Evolutionary conservation across 2,888 invertebrate genomes (phyloP).

Genomic region (Ectemnius lituratus): DNA sequence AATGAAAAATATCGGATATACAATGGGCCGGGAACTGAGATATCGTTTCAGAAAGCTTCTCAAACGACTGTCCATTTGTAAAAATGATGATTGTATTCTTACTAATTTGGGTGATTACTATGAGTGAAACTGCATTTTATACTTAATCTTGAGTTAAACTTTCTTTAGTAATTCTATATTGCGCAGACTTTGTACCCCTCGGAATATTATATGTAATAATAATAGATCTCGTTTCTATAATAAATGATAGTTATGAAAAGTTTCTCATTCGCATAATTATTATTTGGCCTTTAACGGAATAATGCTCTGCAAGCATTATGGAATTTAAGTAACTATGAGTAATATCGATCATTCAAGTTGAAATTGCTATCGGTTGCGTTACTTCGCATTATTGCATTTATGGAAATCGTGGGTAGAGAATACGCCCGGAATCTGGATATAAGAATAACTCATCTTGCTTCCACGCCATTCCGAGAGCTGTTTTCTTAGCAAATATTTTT

Average conservation of each 20-base stretch:
- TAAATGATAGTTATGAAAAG: background rate
- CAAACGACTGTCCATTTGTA: conserved; percentile 63
- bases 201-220: no score
- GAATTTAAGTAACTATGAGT: conserved; percentile 8
- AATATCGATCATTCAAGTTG: conserved; percentile 38
- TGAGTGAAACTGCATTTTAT: conserved; percentile 3
- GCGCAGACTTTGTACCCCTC: no score
- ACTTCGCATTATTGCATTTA: conserved; percentile 70
- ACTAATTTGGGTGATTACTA: conserved; percentile 27
- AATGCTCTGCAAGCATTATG: no score
- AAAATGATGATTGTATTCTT: conserved; percentile 45
- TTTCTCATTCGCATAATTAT: background rate
- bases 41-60: conserved; percentile 63
- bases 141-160: no score
- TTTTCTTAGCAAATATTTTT: conserved; percentile 76
- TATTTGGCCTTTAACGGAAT: conserved; percentile 9
- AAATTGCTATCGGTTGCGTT: conserved; percentile 45
- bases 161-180: background rate
- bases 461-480: conserved; percentile 54
- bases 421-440: conserved; percentile 64
- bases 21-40: conserved; percentile 59
- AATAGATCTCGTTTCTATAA: no score
- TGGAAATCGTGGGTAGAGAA: conserved; percentile 61
- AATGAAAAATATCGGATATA: conserved; percentile 81
- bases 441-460: conserved; percentile 68